phyloP scores from a whole-genome alignment of 2,113 vertebrate genomes.

The Nanger granti region DNA sequence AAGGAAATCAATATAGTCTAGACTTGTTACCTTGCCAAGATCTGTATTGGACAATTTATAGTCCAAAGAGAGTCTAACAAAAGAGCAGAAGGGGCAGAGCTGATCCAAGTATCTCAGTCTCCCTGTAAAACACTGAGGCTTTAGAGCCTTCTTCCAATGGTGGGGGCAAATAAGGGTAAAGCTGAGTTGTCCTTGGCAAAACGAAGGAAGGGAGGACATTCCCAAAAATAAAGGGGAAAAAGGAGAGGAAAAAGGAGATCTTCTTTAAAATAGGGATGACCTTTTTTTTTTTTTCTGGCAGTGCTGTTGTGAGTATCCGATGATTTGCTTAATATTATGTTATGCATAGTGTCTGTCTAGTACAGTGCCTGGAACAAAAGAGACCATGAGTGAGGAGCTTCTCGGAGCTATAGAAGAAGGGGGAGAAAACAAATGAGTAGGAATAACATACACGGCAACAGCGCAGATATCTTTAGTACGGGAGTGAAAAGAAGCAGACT shows the following conservation, averaged over 20 bases:
- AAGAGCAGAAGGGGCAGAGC: neutral
- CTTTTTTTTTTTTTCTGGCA: neutral
- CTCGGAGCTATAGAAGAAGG: neutral
- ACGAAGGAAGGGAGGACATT: neutral
- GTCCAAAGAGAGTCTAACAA: slow-evolving; percentile 31
- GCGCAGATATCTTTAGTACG: neutral
- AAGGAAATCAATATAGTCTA: slow-evolving; percentile 69
- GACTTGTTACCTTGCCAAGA: slow-evolving; percentile 63
- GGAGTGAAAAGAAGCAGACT: neutral
- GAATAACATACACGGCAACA: neutral
- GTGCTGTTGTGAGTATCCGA: neutral
- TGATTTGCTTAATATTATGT: neutral
- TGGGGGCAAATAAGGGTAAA: no score
- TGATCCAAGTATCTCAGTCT: neutral
- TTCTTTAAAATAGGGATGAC: neutral
- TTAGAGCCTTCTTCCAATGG: neutral
- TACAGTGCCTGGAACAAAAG: neutral
- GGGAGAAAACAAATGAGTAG: neutral
- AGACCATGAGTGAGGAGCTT: neutral
- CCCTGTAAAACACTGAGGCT: neutral
- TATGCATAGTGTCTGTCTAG: neutral
- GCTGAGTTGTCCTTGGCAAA: neutral
- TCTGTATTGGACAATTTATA: slow-evolving; percentile 47
- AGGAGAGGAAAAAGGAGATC: neutral
- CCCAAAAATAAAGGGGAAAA: neutral